These are phyloP conservation scores for Gobio occitaniae DNA, from an alignment of 2,797 vertebrate species.

Conservation along the genomic window DNA sequence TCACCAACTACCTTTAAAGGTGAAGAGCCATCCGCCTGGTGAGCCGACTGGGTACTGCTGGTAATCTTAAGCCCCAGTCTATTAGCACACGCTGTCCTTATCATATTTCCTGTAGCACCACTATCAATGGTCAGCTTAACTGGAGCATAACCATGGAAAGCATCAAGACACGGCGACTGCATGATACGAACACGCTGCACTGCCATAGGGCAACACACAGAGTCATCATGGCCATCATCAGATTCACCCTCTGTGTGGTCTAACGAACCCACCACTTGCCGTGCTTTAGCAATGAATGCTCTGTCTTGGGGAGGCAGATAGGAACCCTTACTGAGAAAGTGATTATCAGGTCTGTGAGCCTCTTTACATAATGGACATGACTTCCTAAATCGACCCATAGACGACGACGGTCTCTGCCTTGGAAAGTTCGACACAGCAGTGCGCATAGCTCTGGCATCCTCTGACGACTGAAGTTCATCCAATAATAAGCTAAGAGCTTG, in stretches of 20 bases:
- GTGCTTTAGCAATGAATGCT: too few relatives aligned
- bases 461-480: too few relatives aligned
- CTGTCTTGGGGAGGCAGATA: too few relatives aligned
- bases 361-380: too few relatives aligned
- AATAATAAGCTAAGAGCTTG: too few relatives aligned
- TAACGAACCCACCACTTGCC: too few relatives aligned
- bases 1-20: constrained; percentile 12
- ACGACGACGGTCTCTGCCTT: too few relatives aligned
- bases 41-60: constrained; percentile 19
- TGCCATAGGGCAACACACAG: not conserved
- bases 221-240: not conserved
- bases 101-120: constrained; percentile 16
- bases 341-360: too few relatives aligned
- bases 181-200: not conserved
- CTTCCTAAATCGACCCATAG: too few relatives aligned
- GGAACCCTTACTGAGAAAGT: too few relatives aligned
- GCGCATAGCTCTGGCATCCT: too few relatives aligned
- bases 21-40: constrained; percentile 10
- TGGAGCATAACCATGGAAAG: not conserved
- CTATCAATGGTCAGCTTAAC: not conserved
- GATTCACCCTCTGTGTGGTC: not conserved
- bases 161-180: not conserved
- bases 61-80: not conserved
- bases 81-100: not conserved
- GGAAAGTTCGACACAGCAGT: too few relatives aligned